A percentile compares a stretch with the other conserved stretches of the same genome.
These are phyloP conservation scores for Phrynosoma platyrhinos DNA, from an alignment of 2,113 vertebrate species.

Conservation along the genomic window DNA sequence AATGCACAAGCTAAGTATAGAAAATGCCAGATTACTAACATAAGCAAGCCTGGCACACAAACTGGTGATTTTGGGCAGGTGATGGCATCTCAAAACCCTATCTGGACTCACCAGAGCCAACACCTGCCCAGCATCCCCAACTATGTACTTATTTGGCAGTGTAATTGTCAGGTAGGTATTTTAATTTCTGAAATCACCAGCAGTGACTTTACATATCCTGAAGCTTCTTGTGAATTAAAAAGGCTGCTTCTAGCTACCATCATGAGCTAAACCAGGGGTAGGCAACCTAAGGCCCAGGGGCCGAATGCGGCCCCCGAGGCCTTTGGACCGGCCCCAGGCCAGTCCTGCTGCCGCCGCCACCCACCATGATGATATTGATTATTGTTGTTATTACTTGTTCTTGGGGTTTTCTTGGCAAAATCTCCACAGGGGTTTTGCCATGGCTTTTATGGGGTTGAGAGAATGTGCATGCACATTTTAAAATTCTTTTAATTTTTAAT, in stretches of 20 bases:
- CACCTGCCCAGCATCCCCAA: background rate
- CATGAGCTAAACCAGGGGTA: background rate
- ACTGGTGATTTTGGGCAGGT: background rate
- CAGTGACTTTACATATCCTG: too few relatives aligned
- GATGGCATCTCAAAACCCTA: background rate
- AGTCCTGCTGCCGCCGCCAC: too few relatives aligned
- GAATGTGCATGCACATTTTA: too few relatives aligned
- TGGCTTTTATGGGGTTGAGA: too few relatives aligned
- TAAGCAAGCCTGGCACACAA: background rate
- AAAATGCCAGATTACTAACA: background rate
- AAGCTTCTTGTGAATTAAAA: background rate
- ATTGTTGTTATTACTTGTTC: too few relatives aligned
- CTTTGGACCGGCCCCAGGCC: too few relatives aligned
- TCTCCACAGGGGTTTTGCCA: too few relatives aligned
- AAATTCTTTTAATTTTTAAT: too few relatives aligned
- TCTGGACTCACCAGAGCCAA: background rate
- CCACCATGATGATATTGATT: too few relatives aligned
- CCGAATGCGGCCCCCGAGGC: too few relatives aligned
- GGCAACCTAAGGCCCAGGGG: too few relatives aligned
- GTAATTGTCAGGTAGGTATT: background rate
- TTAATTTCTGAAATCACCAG: background rate
- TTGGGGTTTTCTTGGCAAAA: too few relatives aligned
- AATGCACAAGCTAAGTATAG: slow-evolving; percentile 10
- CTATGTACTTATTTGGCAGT: background rate
- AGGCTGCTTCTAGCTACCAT: background rate